These are phyloP conservation scores for Aphelenchoides avenae DNA, from an alignment of 1,140 invertebrate species.

Conservation along the genomic window DNA sequence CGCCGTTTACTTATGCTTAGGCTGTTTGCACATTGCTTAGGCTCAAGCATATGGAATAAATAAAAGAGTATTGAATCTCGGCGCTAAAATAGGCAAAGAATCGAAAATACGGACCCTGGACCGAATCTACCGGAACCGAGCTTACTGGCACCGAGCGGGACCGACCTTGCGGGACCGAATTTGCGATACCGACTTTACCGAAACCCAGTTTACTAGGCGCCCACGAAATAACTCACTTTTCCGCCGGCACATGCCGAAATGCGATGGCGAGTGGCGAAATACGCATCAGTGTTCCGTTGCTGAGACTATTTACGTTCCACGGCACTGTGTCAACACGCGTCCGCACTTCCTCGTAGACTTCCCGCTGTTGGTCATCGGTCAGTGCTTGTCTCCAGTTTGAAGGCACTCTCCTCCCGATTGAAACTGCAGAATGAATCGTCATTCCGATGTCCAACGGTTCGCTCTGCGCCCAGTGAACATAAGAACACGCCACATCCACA, in stretches of 20 bases:
- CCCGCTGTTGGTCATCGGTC: conserved; percentile 7
- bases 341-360: conserved; percentile 9
- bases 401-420: background rate
- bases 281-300: conserved; percentile 35
- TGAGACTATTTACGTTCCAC: conserved; percentile 25
- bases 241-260: background rate
- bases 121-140: no score
- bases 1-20: no score
- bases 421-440: conserved; percentile 16
- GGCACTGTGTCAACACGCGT: conserved; percentile 15
- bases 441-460: conserved; percentile 29
- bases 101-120: no score
- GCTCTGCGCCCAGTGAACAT: conserved; percentile 16
- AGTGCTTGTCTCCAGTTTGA: no score
- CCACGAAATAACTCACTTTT: conserved; percentile 23
- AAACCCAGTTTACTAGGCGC: no score
- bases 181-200: no score
- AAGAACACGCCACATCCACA: conserved; percentile 26
- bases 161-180: no score
- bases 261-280: conserved; percentile 35
- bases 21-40: no score
- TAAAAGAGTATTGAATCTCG: no score
- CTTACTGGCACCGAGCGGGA: no score
- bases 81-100: no score
- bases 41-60: no score